These are phyloP conservation scores for Drosophila pachea DNA, from an alignment of 1,140 invertebrate genomes.

Conservation along the genomic window DNA sequence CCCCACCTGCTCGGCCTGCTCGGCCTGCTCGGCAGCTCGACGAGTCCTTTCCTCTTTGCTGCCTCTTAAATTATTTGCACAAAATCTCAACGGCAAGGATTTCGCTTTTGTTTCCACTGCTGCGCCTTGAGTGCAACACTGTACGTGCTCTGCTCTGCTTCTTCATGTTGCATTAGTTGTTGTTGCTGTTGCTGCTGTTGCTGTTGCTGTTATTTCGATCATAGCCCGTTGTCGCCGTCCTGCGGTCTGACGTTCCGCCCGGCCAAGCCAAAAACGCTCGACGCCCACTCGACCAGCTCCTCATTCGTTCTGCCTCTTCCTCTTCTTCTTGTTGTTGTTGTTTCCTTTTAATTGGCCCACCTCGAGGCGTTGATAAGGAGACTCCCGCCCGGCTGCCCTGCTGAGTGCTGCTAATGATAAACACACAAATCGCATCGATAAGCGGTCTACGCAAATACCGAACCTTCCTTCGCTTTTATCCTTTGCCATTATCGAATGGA, in stretches of 20 bases:
- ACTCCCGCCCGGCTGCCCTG: background rate
- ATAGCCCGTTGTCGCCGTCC: slow-evolving; percentile 21
- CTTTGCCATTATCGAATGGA: too few species aligned
- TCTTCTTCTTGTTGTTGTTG: slow-evolving; percentile 72
- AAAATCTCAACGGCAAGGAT: slow-evolving; percentile 61
- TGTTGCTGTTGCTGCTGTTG: slow-evolving; percentile 7
- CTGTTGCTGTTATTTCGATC: slow-evolving; percentile 18
- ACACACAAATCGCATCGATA: slow-evolving; percentile 40
- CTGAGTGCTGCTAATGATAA: slow-evolving; percentile 54
- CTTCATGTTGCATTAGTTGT: slow-evolving; percentile 6
- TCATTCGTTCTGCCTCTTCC: slow-evolving; percentile 21
- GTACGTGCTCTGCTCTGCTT: background rate
- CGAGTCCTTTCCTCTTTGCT: slow-evolving; percentile 48
- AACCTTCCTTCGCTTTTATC: too few species aligned
- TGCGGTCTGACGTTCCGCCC: slow-evolving; percentile 23
- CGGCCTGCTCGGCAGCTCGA: background rate
- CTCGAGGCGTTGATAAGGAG: slow-evolving; percentile 31
- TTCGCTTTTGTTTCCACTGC: slow-evolving; percentile 29
- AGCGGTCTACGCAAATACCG: background rate
- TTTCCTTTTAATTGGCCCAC: slow-evolving; percentile 72
- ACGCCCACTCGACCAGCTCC: slow-evolving; percentile 9
- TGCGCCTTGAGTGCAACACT: slow-evolving; percentile 29
- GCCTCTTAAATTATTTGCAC: slow-evolving; percentile 67
- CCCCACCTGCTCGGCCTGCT: background rate
- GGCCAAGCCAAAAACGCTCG: background rate